Conservation (phyloP, 2,113 vertebrate species). For the Acrocephalus kingi region DNA sequence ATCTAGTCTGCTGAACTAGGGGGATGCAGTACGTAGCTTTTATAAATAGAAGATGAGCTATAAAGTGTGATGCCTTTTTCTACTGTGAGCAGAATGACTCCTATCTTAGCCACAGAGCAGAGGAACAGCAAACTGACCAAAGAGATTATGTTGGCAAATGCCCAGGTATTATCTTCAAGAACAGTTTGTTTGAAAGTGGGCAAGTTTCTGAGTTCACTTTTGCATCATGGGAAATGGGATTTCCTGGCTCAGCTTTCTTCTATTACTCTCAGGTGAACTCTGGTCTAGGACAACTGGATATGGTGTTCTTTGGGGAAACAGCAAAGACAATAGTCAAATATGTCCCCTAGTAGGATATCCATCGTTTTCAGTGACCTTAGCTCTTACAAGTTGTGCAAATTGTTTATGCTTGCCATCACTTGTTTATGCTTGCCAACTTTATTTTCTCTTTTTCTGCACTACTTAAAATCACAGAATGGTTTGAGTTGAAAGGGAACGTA, state of each 20-base stretch:
- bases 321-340: not conserved
- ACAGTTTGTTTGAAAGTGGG: not conserved
- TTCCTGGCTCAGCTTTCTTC: not conserved
- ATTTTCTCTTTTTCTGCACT: not conserved
- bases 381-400: not conserved
- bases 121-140: not conserved
- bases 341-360: not conserved
- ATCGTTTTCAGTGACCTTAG: not conserved
- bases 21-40: not conserved
- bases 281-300: not conserved
- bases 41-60: not conserved
- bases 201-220: not conserved
- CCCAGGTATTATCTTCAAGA: not conserved
- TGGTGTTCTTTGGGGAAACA: not conserved
- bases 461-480: not conserved
- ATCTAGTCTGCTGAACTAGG: not conserved
- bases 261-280: not conserved
- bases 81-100: not conserved
- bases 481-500: not conserved
- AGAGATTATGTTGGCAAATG: not conserved
- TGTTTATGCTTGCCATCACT: not conserved
- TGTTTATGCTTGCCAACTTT: not conserved
- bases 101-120: not conserved
- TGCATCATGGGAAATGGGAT: not conserved
- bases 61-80: not conserved